phyloP scores from a whole-genome alignment of 2,888 invertebrate species.

The Spodoptera exigua region DNA sequence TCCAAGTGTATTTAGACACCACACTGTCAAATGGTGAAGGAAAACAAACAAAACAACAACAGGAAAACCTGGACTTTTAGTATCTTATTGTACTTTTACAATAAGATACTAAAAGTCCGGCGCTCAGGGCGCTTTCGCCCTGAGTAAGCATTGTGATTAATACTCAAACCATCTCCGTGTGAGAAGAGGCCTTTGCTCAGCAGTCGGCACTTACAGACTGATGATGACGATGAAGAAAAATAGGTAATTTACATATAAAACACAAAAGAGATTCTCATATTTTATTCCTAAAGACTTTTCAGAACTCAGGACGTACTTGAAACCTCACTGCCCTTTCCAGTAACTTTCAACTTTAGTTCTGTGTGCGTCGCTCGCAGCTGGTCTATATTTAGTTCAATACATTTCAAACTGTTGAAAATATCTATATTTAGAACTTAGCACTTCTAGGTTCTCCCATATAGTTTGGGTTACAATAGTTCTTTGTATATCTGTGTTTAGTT shows the following conservation, averaged over 20 bases:
- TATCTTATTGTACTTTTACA: too few relatives aligned
- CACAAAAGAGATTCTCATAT: not conserved
- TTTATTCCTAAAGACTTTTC: not conserved
- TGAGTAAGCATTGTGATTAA: too few relatives aligned
- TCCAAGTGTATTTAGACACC: too few relatives aligned
- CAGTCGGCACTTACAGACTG: too few relatives aligned
- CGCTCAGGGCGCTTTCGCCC: too few relatives aligned
- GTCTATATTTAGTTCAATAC: conserved; percentile 42
- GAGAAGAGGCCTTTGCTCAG: too few relatives aligned
- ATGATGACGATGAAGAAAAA: too few relatives aligned
- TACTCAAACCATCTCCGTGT: too few relatives aligned
- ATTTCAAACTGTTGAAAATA: conserved; percentile 22
- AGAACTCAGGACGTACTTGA: not conserved
- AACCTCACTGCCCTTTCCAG: conserved; percentile 18
- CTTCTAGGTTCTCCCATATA: conserved; percentile 1
- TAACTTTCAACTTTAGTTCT: conserved; percentile 5
- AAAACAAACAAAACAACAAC: too few relatives aligned
- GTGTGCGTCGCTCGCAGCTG: not conserved
- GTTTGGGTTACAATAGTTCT: not conserved
- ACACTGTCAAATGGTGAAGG: too few relatives aligned
- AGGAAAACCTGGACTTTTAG: too few relatives aligned
- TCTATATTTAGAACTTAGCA: conserved; percentile 42
- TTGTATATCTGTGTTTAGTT: conserved; percentile 1
- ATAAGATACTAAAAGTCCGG: too few relatives aligned
- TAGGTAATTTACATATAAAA: not conserved